Evolutionary conservation across 2,888 invertebrate genomes (phyloP).

Genomic region (Aspidapion aeneum): DNA sequence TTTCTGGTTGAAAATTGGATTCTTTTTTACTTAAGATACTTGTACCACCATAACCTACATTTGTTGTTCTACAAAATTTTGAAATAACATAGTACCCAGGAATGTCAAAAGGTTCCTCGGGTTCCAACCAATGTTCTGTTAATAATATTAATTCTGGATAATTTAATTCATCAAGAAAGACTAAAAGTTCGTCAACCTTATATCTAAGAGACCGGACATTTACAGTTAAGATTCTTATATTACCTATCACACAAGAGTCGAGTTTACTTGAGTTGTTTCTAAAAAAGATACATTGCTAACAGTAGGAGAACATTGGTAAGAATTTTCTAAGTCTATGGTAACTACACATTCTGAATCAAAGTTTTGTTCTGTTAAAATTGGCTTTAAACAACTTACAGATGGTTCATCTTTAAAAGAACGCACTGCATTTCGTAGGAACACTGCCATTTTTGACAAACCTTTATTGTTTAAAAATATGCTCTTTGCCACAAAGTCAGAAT

Average conservation of each 20-base stretch:
- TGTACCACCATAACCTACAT: neutral
- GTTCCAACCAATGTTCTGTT: neutral
- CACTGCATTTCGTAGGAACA: neutral
- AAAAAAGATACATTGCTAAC: neutral
- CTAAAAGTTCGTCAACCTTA: neutral
- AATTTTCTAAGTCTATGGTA: neutral
- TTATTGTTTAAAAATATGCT: too few species aligned
- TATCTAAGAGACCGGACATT: neutral
- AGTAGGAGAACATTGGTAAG: neutral
- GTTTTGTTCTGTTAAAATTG: neutral
- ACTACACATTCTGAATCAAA: neutral
- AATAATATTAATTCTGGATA: neutral
- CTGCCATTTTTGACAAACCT: neutral
- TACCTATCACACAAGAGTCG: neutral
- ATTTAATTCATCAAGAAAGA: neutral
- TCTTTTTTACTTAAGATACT: neutral
- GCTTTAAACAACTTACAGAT: neutral
- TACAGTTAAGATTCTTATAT: neutral
- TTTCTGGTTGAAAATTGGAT: too few species aligned
- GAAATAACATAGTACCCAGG: neutral
- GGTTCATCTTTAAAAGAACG: neutral
- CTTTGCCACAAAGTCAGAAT: too few species aligned
- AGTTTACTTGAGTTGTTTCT: neutral
- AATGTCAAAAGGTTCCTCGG: neutral
- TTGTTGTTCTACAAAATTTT: neutral